Base-by-base conservation (phyloP, 2,797 vertebrate genomes). In the Sebastes kiyomatsui region DNA sequence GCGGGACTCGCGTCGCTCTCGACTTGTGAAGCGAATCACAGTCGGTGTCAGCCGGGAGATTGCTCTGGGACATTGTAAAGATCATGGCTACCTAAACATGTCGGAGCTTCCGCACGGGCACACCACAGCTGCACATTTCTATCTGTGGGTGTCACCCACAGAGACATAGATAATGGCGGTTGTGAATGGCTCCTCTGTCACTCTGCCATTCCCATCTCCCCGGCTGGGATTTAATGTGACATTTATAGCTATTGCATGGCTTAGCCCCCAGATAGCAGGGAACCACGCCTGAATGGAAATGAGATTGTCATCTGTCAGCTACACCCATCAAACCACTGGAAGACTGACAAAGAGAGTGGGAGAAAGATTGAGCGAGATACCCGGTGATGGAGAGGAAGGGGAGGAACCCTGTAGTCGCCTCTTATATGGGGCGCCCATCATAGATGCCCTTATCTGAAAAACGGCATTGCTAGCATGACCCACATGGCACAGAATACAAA, bases 231-330 rank as follows among this genome's bases (percentile, higher is more conserved):
- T 94, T 93, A 94, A 93, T 94, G 90, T 94, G 94, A 94, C 94
- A 94, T 91, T 93, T 92, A 91, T 88, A 94, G 94, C 92, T 91
- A 91, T 91, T 91, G 93, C 92, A 92, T 90, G 91, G 89, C 90
- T 90, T 88, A 83, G 93, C 90, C 87, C 72, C 85, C 79, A 91
- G 92, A 93, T 86, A 92, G 89, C 88, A 77, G 82, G 90, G 83
- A 88, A 85, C 82, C 89, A 89, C 23, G 89, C 84, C 87, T 93
- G 91, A 91, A 94, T 94, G 88, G 92, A 92, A 94, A 93, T 94
- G 87, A 94, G 93, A 95, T 92, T 93, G 93, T 94, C 94, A 94
- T 94, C 92, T 90, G 93, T 95, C 93, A 95, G 85, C 87, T 86
- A 86, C 80, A 86, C 85, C 84, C 92, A 88, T 94, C 93, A 93